Evolutionary conservation across 2,797 vertebrate species (phyloP), one percentile per base, ranked within the genome.

Genomic region (Mergus octosetaceus): DNA sequence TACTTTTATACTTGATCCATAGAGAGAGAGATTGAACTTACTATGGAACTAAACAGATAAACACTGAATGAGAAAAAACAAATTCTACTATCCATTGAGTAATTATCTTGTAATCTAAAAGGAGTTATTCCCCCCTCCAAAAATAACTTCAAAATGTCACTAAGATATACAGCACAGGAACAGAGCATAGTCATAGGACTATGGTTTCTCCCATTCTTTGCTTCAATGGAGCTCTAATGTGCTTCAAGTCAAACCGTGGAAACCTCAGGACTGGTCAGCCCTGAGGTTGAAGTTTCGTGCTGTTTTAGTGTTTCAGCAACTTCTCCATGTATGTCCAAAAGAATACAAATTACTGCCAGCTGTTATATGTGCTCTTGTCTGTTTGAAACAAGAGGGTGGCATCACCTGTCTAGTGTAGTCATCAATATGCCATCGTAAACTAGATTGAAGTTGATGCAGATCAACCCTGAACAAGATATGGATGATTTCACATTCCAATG

Each of bases 401-500:
- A 45, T 24, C 61, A 54, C 41, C 13, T 78, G 90, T 92, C 49
- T 45, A 62, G 22, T 15, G 12, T 60, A 57, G 64, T 71, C 77
- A 79, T 65, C 49, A 39, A 41, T 3, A 10, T 49, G 20, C 24
- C 79, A 53, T 57, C 61, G 17, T 58, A 80, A 80, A 87, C 78
- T 69, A 84, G 21, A 58, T 78, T 19, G 3, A 47, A 69, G 72
- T 3, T 8, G 21, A 47, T 62, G 13, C 15, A 71, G 54, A 17
- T 71, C 65, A 0, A 0, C 38, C 49, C 32, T 56, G 57, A 94
- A 58, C 27, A 56, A 80, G 45, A 41, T 38, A 77, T n/a, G 81
- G 89, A 85, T 45, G 57, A 90, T 92, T 93, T 90, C 91, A 62
- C 30, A 51, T 95, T 90, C 73, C 65, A 47, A 21, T 85, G 66